These are phyloP conservation scores for Zaprionus ghesquierei DNA, from an alignment of 1,140 invertebrate species.

Conservation along the genomic window DNA sequence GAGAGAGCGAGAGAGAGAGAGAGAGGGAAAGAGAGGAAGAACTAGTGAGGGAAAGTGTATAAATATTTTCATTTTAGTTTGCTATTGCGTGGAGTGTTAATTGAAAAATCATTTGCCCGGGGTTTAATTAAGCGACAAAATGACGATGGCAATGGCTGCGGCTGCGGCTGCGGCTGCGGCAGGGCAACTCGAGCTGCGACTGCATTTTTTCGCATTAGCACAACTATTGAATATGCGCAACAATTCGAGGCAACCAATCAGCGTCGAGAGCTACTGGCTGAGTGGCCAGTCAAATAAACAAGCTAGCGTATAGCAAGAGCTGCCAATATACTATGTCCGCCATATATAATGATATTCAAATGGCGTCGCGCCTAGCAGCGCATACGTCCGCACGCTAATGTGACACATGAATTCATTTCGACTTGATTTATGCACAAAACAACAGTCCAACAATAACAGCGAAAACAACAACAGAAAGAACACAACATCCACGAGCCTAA, in stretches of 20 bases:
- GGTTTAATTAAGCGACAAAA: constrained; percentile 51
- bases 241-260: background rate
- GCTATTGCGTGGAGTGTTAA: constrained; percentile 32
- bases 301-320: background rate
- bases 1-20: background rate
- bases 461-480: constrained; percentile 16
- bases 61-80: constrained; percentile 62
- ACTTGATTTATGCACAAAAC: constrained; percentile 73
- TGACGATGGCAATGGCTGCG: background rate
- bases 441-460: constrained; percentile 39
- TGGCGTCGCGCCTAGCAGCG: constrained; percentile 27
- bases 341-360: constrained; percentile 45
- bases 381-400: constrained; percentile 62
- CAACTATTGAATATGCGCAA: constrained; percentile 18
- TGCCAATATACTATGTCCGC: background rate
- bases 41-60: constrained; percentile 10
- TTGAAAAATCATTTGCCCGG: constrained; percentile 67
- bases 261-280: background rate
- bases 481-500: background rate
- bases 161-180: background rate
- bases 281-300: background rate
- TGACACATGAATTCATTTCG: constrained; percentile 74
- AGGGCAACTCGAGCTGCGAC: background rate
- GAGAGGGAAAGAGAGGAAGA: background rate
- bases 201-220: constrained; percentile 39